These are phyloP conservation scores for Ammospiza caudacuta DNA, from an alignment of 2,113 vertebrate genomes.

Conservation along the genomic window DNA sequence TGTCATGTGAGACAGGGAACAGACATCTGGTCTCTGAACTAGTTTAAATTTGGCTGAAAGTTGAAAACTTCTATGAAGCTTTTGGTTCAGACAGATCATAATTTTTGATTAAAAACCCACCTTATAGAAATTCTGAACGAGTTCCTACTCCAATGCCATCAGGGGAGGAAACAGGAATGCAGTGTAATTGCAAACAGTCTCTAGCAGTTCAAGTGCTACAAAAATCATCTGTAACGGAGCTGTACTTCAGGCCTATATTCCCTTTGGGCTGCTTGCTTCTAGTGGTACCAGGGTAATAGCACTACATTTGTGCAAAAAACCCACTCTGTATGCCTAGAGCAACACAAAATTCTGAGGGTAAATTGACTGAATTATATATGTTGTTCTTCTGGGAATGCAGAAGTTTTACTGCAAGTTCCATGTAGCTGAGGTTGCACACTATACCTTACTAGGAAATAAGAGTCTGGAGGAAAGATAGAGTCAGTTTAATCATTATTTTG, in stretches of 20 bases:
- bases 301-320: background rate
- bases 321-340: background rate
- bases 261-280: background rate
- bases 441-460: background rate
- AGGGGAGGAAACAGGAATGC: background rate
- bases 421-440: background rate
- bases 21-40: background rate
- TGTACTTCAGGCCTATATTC: background rate
- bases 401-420: background rate
- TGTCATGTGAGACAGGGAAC: background rate
- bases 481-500: background rate
- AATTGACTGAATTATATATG: background rate
- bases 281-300: background rate
- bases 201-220: background rate
- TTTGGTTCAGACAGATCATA: background rate
- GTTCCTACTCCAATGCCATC: background rate
- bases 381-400: background rate
- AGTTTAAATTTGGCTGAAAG: slow-evolving; percentile 4
- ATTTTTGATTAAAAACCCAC: background rate
- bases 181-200: background rate
- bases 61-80: background rate
- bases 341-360: background rate
- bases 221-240: background rate
- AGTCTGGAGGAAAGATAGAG: background rate
- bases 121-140: background rate